Conservation (phyloP, 2,888 invertebrate genomes). For the Athetis lepigone region DNA sequence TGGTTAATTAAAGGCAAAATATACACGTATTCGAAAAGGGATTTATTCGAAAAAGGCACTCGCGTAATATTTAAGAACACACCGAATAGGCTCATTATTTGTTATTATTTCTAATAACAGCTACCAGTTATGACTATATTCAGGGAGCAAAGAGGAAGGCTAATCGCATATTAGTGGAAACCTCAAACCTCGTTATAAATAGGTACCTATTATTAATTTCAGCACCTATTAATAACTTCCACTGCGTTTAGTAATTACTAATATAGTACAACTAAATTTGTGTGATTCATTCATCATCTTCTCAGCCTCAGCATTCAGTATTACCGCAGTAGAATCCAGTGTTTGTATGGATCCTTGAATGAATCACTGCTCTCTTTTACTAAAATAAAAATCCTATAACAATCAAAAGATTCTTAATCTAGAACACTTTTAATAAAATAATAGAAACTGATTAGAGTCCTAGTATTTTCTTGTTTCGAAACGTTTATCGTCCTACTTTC, state of each 20-base stretch:
- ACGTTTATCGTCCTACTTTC: too few relatives aligned
- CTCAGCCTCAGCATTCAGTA: too few relatives aligned
- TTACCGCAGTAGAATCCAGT: too few relatives aligned
- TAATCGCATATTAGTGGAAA: not conserved
- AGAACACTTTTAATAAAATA: too few relatives aligned
- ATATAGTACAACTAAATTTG: not conserved
- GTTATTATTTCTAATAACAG: not conserved
- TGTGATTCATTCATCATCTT: not conserved
- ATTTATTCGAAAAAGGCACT: not conserved
- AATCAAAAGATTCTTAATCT: too few relatives aligned
- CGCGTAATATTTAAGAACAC: not conserved
- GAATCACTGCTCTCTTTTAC: too few relatives aligned
- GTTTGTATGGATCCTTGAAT: too few relatives aligned
- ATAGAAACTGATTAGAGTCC: too few relatives aligned
- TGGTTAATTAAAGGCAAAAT: conserved; percentile 19
- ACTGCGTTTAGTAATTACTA: too few relatives aligned
- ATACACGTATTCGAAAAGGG: not conserved
- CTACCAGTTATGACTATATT: not conserved
- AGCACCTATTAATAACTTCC: conserved; percentile 6
- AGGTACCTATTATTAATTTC: not conserved
- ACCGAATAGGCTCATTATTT: not conserved
- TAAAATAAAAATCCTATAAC: too few relatives aligned
- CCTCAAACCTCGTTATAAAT: conserved; percentile 2
- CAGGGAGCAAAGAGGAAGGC: not conserved
- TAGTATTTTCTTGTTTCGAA: too few relatives aligned